Evolutionary conservation across 2,888 invertebrate genomes (phyloP).

Genomic region (Blastobasis adustella): DNA sequence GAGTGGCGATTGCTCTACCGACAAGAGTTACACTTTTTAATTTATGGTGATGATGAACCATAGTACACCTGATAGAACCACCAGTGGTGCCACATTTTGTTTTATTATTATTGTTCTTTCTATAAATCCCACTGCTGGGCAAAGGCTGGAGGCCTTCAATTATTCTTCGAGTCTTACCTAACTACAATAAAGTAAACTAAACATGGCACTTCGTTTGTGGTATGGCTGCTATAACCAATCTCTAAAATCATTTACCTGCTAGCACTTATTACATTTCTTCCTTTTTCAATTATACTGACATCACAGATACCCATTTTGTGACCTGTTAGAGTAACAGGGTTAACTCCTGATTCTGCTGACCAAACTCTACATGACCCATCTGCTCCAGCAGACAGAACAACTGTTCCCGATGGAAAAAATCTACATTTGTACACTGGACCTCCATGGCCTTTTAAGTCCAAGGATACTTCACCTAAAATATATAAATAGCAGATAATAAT

Average conservation of each 20-base stretch:
- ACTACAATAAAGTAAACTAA: too few species aligned
- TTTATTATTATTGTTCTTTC: too few species aligned
- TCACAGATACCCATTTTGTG: conserved; percentile 79
- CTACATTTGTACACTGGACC: conserved; percentile 79
- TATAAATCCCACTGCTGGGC: too few species aligned
- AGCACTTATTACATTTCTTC: conserved; percentile 80
- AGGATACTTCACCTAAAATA: conserved; percentile 50
- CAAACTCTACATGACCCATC: conserved; percentile 82
- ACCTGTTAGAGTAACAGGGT: conserved; percentile 79
- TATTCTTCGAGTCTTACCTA: too few species aligned
- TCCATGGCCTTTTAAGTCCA: conserved; percentile 77
- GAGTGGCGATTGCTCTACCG: too few species aligned
- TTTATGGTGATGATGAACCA: too few species aligned
- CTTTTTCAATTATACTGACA: conserved; percentile 77
- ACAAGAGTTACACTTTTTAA: too few species aligned
- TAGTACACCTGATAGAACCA: too few species aligned
- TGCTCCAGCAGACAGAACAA: conserved; percentile 79
- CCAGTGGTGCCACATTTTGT: too few species aligned
- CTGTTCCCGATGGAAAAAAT: conserved; percentile 83
- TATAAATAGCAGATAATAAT: not conserved
- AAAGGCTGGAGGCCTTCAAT: too few species aligned
- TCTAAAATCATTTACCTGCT: conserved; percentile 65
- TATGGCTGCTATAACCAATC: not conserved
- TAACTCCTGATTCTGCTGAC: conserved; percentile 80
- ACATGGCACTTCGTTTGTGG: not conserved